These are phyloP conservation scores for Lycophotia porphyrea DNA, from an alignment of 2,888 invertebrate species.

Conservation along the genomic window DNA sequence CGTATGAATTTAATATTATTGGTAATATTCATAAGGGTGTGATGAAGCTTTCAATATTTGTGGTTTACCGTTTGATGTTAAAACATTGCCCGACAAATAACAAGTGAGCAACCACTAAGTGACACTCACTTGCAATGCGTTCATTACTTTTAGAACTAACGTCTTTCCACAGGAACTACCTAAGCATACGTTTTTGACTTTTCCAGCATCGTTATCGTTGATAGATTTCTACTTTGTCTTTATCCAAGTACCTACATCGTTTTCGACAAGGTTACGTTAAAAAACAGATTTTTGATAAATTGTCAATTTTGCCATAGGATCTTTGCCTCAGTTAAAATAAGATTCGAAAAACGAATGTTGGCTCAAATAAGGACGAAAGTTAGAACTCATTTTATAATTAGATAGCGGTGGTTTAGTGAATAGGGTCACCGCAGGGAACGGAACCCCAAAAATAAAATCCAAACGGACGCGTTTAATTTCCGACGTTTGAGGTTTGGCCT, in stretches of 20 bases:
- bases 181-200: neutral
- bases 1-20: conserved; percentile 18
- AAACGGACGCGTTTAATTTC: conserved; percentile 57
- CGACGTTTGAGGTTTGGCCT: conserved; percentile 52
- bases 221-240: neutral
- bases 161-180: neutral
- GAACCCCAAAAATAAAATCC: conserved; percentile 53
- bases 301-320: neutral
- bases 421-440: neutral
- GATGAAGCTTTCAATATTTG: neutral
- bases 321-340: neutral
- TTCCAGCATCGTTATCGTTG: neutral
- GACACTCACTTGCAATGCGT: neutral
- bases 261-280: neutral
- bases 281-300: neutral
- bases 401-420: neutral
- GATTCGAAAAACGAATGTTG: neutral
- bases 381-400: neutral
- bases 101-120: neutral
- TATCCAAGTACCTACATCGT: neutral
- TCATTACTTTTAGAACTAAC: neutral
- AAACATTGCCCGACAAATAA: neutral
- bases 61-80: neutral
- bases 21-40: neutral
- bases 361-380: neutral